phyloP scores from a whole-genome alignment of 2,113 vertebrate species.

The Potamarius usumacintae region DNA sequence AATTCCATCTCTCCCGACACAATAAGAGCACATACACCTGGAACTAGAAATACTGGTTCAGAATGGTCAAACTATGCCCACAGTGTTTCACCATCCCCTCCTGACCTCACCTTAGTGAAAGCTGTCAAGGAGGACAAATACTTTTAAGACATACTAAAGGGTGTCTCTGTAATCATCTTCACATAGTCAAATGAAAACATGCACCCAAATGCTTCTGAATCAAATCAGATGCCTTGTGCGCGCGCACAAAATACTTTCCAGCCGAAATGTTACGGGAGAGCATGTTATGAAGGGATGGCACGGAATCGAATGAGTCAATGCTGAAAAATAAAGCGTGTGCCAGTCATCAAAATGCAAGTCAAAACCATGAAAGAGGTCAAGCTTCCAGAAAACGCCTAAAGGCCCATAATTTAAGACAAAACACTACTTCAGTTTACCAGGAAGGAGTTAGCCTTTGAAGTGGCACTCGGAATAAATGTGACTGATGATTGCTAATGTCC shows the following conservation, averaged over 20 bases:
- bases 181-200: background rate
- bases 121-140: background rate
- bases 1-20: background rate
- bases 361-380: conserved; percentile 30
- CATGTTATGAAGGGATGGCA: conserved; percentile 24
- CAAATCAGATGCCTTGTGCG: background rate
- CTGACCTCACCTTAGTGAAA: conserved; percentile 23
- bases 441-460: conserved; percentile 30
- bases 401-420: conserved; percentile 37
- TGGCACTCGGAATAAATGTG: background rate
- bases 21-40: background rate
- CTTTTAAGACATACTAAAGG: background rate
- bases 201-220: background rate
- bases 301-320: conserved; percentile 12
- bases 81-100: conserved; percentile 20
- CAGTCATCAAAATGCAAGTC: conserved; percentile 29
- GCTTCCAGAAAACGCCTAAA: conserved; percentile 31
- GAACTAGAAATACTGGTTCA: conserved; percentile 37
- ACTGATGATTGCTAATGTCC: background rate
- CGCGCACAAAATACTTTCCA: background rate
- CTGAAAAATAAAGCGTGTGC: background rate
- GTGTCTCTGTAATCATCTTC: conserved; percentile 20
- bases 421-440: conserved; percentile 2
- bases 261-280: background rate
- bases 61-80: conserved; percentile 24